These are phyloP conservation scores for Strigops habroptila DNA, from an alignment of 2,113 vertebrate species.

Conservation along the genomic window DNA sequence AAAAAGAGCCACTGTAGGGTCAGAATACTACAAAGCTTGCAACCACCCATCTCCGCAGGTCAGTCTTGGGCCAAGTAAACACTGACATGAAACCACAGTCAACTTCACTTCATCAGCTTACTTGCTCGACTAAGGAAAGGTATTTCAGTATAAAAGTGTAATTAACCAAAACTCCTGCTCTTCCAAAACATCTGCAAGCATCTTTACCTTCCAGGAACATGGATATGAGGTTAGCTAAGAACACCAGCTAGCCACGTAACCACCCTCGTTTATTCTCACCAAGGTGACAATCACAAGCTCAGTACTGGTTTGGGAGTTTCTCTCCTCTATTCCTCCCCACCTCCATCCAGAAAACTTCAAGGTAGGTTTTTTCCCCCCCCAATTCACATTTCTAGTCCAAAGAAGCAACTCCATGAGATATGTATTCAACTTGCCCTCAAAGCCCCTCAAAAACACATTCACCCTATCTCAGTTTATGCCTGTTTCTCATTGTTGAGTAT, in stretches of 20 bases:
- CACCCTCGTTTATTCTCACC: not conserved
- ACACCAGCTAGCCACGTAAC: not conserved
- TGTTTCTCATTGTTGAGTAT: not conserved
- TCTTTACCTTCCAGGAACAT: not conserved
- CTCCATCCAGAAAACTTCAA: not conserved
- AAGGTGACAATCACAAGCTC: not conserved
- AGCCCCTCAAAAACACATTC: not conserved
- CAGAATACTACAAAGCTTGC: not conserved
- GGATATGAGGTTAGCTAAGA: not conserved
- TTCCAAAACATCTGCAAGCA: not conserved
- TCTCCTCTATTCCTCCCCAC: not conserved
- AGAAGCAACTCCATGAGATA: not conserved
- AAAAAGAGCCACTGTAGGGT: not conserved
- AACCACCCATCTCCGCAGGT: not conserved
- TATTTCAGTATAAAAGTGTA: not conserved
- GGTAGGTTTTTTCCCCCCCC: not conserved
- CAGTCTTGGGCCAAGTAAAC: not conserved
- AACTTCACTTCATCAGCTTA: not conserved
- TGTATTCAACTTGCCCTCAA: not conserved
- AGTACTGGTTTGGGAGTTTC: not conserved
- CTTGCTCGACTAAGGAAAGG: not conserved
- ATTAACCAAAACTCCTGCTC: not conserved
- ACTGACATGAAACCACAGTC: not conserved
- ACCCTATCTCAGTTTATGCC: not conserved
- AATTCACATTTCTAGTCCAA: not conserved